phyloP scores from a whole-genome alignment of 1,140 invertebrate genomes.

The Drosophila kepulauana region DNA sequence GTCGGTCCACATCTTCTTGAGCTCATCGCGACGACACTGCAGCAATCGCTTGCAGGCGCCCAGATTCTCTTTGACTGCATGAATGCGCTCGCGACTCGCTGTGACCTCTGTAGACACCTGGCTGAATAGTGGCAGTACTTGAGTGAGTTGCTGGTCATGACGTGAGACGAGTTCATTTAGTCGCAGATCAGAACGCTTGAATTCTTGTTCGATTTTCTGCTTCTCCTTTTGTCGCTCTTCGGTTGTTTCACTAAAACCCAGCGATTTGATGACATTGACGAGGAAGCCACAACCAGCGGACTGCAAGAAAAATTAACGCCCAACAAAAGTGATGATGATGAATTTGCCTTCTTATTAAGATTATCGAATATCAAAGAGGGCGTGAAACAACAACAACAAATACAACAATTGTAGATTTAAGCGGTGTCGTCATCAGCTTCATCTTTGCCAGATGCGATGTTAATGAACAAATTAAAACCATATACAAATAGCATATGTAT shows the following conservation, averaged over 20 bases:
- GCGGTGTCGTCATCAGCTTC: constrained; percentile 64
- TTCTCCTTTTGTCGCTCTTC: constrained; percentile 98
- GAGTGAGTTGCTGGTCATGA: constrained; percentile 94
- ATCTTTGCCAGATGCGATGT: background rate
- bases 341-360: constrained; percentile 14
- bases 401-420: constrained; percentile 17
- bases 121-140: constrained; percentile 87
- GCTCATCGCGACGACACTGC: constrained; percentile 95
- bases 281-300: constrained; percentile 87
- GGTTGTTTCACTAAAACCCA: constrained; percentile 96
- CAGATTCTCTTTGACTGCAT: constrained; percentile 94
- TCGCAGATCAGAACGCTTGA: constrained; percentile 94
- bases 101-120: constrained; percentile 83
- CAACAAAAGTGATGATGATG: constrained; percentile 8
- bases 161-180: constrained; percentile 95
- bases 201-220: constrained; percentile 96
- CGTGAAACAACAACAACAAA: constrained; percentile 41
- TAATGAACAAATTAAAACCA: background rate
- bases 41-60: constrained; percentile 95
- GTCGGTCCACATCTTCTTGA: constrained; percentile 96
- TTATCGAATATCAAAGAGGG: constrained; percentile 60
- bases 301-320: constrained; percentile 29
- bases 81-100: constrained; percentile 91
- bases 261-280: constrained; percentile 95
- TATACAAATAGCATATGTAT: background rate